phyloP scores from a whole-genome alignment of 1,140 invertebrate genomes.

The Orussus abietinus region DNA sequence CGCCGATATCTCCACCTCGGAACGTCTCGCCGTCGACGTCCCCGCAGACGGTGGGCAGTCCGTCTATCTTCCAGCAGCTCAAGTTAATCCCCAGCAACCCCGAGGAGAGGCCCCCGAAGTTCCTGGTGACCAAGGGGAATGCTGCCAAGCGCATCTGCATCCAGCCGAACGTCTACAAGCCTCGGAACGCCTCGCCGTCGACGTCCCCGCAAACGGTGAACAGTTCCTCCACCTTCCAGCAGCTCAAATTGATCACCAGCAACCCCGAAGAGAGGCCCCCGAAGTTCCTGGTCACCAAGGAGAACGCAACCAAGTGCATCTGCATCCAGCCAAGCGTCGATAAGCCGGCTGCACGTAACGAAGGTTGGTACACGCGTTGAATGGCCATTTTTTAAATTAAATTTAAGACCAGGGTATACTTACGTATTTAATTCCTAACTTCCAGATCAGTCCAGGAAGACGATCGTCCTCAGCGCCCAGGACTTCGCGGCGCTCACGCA shows the following conservation, averaged over 20 bases:
- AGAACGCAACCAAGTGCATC: conserved; percentile 28
- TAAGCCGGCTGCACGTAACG: too few relatives aligned
- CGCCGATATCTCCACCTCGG: conserved; percentile 43
- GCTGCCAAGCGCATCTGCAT: conserved; percentile 31
- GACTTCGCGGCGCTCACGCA: conserved; percentile 53
- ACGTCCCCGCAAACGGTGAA: conserved; percentile 27
- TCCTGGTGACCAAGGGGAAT: conserved; percentile 25
- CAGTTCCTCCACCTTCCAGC: conserved; percentile 17
- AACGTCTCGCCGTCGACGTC: conserved; percentile 32
- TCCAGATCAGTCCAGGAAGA: conserved; percentile 44
- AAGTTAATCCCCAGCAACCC: conserved; percentile 24
- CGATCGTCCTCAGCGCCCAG: conserved; percentile 51
- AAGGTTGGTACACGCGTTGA: too few relatives aligned
- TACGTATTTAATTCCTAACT: conserved; percentile 16
- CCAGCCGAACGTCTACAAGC: conserved; percentile 22
- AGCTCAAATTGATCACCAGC: conserved; percentile 25
- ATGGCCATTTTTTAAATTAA: too few relatives aligned
- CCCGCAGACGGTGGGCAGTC: conserved; percentile 19
- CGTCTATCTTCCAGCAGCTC: conserved; percentile 22
- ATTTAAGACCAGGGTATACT: too few relatives aligned
- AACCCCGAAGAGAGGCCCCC: conserved; percentile 18
- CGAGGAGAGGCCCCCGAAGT: conserved; percentile 20
- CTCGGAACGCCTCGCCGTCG: conserved; percentile 29
- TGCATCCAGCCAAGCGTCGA: conserved; percentile 27
- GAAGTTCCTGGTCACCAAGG: conserved; percentile 26